Conservation (phyloP, 2,888 invertebrate species). For the Aspidiotus rigidus region DNA sequence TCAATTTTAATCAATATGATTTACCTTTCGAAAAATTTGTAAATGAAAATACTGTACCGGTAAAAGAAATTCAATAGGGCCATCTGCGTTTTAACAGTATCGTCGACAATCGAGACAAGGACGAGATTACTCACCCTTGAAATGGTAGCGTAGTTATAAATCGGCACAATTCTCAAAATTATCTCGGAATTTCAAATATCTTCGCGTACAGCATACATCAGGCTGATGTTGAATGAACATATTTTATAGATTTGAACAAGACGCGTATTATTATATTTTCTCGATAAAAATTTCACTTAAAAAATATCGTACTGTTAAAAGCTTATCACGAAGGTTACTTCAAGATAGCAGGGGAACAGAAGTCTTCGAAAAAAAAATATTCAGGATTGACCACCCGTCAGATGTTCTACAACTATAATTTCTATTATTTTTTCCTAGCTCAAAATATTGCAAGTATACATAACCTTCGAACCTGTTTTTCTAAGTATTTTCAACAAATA, state of each 20-base stretch:
- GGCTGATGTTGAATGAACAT: conserved; percentile 33
- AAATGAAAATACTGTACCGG: conserved; percentile 27
- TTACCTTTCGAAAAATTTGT: not conserved
- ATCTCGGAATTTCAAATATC: conserved; percentile 23
- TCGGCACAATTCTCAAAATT: conserved; percentile 31
- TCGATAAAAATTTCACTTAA: conserved; percentile 28
- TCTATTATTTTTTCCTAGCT: no score
- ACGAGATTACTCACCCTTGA: conserved; percentile 32
- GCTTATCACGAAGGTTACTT: no score
- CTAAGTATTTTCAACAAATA: no score
- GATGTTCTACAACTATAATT: no score
- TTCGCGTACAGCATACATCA: conserved; percentile 24
- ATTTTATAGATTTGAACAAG: conserved; percentile 34
- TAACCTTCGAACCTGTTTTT: no score
- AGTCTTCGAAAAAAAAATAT: no score
- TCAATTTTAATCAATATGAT: no score
- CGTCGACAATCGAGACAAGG: conserved; percentile 24
- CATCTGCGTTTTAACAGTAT: conserved; percentile 21
- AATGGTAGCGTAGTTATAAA: conserved; percentile 22
- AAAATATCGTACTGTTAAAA: no score
- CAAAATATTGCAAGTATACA: no score
- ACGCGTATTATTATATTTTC: conserved; percentile 34
- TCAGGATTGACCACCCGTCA: no score
- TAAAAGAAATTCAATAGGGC: conserved; percentile 13
- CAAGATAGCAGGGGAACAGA: no score